Conservation (phyloP, 1,140 invertebrate species). For the Myzus persicae region DNA sequence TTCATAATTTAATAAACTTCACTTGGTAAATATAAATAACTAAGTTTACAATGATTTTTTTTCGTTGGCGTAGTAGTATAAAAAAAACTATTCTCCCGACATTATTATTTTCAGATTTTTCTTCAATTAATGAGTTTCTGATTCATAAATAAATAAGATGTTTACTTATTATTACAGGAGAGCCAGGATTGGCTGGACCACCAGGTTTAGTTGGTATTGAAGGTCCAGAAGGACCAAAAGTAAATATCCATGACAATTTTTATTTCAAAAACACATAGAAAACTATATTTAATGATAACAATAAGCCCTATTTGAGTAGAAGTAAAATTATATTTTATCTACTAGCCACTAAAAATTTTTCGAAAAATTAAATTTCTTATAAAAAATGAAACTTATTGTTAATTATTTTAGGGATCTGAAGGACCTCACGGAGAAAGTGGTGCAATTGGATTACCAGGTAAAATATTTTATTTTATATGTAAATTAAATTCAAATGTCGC, state of each 20-base stretch:
- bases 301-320: neutral
- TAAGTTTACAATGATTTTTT: neutral
- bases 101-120: neutral
- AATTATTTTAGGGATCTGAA: constrained; percentile 70
- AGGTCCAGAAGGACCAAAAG: constrained; percentile 85
- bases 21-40: neutral
- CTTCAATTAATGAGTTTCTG: neutral
- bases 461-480: neutral
- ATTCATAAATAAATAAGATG: neutral
- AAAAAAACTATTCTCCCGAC: neutral
- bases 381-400: neutral
- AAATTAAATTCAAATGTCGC: neutral
- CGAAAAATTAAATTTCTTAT: neutral
- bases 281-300: neutral
- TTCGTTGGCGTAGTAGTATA: neutral
- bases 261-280: constrained; percentile 25
- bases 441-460: constrained; percentile 68
- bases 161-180: constrained; percentile 66
- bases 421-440: constrained; percentile 81
- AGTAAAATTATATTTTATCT: neutral
- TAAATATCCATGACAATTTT: constrained; percentile 62
- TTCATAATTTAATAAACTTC: neutral
- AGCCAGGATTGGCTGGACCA: constrained; percentile 74
- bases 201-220: constrained; percentile 75
- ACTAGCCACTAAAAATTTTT: neutral